These are phyloP conservation scores for Caerostris darwini DNA, from an alignment of 1,140 invertebrate species.

Conservation along the genomic window DNA sequence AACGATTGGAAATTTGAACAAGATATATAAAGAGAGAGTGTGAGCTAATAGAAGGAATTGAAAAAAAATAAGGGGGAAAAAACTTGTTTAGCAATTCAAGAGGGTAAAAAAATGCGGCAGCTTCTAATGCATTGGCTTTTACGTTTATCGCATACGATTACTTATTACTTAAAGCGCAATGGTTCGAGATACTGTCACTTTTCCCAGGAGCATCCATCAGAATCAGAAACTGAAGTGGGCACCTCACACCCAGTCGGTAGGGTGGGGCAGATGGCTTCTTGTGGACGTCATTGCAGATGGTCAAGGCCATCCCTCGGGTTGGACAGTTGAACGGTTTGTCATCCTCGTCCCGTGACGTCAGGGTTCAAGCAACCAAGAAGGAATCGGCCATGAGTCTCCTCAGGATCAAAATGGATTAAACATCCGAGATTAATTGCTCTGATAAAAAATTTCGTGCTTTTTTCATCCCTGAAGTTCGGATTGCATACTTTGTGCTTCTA, in stretches of 20 bases:
- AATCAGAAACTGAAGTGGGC: neutral
- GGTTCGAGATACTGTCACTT: neutral
- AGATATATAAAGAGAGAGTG: too few species aligned
- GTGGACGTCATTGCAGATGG: neutral
- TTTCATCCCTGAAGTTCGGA: too few species aligned
- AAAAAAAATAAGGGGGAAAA: too few species aligned
- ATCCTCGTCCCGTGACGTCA: neutral
- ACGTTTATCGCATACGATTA: too few species aligned
- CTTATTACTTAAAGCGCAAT: too few species aligned
- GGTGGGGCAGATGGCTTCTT: neutral
- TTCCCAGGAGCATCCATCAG: neutral
- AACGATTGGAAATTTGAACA: too few species aligned
- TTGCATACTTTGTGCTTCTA: too few species aligned
- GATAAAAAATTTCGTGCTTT: neutral
- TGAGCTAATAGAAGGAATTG: too few species aligned
- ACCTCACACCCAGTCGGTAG: neutral
- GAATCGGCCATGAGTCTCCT: neutral
- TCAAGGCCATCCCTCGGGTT: neutral
- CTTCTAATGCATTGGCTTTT: too few species aligned
- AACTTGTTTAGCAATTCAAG: too few species aligned
- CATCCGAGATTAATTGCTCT: neutral
- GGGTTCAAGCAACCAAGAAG: neutral
- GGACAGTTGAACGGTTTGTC: neutral
- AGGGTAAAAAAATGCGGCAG: too few species aligned
- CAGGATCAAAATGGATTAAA: neutral